Evolutionary conservation across 2,797 vertebrate genomes (phyloP), one percentile per base, ranked within the genome.

Genomic region (Sebastiscus tertius): DNA sequence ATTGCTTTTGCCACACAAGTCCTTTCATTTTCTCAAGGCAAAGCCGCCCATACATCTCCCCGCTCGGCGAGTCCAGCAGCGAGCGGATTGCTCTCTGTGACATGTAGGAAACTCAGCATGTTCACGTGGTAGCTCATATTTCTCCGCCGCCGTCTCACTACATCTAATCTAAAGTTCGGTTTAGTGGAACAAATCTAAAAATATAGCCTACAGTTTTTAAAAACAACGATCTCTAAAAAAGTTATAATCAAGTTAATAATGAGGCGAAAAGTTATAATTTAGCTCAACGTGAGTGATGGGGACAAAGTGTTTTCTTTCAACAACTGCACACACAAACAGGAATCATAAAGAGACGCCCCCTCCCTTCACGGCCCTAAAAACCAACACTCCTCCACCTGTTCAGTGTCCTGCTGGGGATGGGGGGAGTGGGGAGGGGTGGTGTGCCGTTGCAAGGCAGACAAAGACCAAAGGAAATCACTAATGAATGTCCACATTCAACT

Each of bases 371-470:
- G 82, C 74, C 81, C 80, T 80, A 71, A 90, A 85, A 91, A 74
- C 31, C 81, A 86, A 88, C 87, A 89, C 76, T 80, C 70, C 81
- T 93, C 91, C 93, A 94, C 93, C 93, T 93, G 93, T 93, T 94
- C 86, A 60, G 83, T 55, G 83, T 88, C 82, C 84, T 86, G 88
- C 77, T 72, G 82, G 80, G 89, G 81, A 71, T 75, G 73, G 81
- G 72, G 61, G 80, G 70, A n/a, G n/a, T n/a, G n/a, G n/a, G n/a
- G n/a, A n/a, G n/a, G 60, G 42, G 46, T 18, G 16, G 46, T n/a
- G 61, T 49, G 71, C 68, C 36, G 70, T 67, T 73, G 12, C n/a
- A n/a, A n/a, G 56, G 62, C 75, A 79, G 27, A 86, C 78, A 84
- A 84, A 91, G 68, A 36, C 34, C 31, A 29, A 66, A 56, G 36